Conservation (phyloP, 2,113 vertebrate genomes). For the Puffinus mauretanicus region DNA sequence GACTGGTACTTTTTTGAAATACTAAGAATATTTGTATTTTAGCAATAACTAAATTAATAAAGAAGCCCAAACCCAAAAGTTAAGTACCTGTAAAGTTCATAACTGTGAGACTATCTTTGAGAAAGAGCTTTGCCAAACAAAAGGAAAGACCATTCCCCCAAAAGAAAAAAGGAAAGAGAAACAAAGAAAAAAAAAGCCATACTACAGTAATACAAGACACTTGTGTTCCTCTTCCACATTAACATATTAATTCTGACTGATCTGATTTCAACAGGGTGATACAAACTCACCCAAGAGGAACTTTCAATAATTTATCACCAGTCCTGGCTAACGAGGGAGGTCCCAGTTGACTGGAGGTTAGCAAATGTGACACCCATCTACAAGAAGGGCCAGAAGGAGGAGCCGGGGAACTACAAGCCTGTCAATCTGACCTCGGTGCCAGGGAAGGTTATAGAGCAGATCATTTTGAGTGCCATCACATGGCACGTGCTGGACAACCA, state of each 20-base stretch:
- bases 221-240: neutral
- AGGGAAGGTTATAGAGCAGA: neutral
- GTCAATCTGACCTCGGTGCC: rapidly evolving
- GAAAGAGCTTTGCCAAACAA: neutral
- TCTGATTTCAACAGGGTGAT: neutral
- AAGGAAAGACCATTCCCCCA: neutral
- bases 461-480: rapidly evolving
- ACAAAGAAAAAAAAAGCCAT: neutral
- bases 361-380: neutral
- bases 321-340: neutral
- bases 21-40: neutral
- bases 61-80: neutral
- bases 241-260: neutral
- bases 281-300: neutral
- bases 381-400: neutral
- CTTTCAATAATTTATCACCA: neutral
- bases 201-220: neutral
- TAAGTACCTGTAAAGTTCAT: neutral
- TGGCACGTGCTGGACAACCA: rapidly evolving
- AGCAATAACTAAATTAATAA: neutral
- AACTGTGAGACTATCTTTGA: neutral
- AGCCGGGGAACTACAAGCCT: neutral
- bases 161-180: neutral
- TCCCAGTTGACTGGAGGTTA: neutral
- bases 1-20: neutral